phyloP scores from a whole-genome alignment of 2,888 invertebrate species.

The Epinotia nisella region DNA sequence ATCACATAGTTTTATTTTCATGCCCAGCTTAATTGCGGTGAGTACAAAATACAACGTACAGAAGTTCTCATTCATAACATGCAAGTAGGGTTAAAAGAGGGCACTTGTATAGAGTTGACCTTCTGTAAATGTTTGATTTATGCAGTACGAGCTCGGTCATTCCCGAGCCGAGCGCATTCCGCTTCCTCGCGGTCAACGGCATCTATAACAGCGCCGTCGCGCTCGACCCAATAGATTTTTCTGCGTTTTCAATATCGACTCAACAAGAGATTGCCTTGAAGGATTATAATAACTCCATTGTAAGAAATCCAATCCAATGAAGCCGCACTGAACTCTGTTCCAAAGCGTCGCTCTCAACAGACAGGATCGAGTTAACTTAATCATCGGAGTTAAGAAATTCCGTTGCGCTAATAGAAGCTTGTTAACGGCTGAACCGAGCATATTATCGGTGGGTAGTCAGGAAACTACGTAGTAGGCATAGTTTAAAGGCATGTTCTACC shows the following conservation, averaged over 20 bases:
- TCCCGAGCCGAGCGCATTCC: background rate
- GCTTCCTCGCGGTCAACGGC: background rate
- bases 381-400: constrained; percentile 8
- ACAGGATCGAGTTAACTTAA: constrained; percentile 6
- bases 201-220: background rate
- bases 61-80: too few species aligned
- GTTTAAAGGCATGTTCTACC: background rate
- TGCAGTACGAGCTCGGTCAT: background rate
- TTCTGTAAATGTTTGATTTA: background rate
- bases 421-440: constrained; percentile 9
- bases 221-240: constrained; percentile 12
- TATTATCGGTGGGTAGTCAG: background rate
- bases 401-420: constrained; percentile 8
- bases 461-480: constrained; percentile 6
- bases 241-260: background rate
- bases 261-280: background rate
- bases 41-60: too few species aligned
- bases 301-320: constrained; percentile 5
- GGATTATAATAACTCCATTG: constrained; percentile 5
- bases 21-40: background rate
- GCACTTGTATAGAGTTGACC: too few species aligned
- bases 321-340: background rate
- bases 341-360: background rate
- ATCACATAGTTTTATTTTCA: background rate
- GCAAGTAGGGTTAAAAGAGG: too few species aligned